Base-by-base conservation (phyloP, 1,140 invertebrate species). In the Leptinotarsa undecemlineata region DNA sequence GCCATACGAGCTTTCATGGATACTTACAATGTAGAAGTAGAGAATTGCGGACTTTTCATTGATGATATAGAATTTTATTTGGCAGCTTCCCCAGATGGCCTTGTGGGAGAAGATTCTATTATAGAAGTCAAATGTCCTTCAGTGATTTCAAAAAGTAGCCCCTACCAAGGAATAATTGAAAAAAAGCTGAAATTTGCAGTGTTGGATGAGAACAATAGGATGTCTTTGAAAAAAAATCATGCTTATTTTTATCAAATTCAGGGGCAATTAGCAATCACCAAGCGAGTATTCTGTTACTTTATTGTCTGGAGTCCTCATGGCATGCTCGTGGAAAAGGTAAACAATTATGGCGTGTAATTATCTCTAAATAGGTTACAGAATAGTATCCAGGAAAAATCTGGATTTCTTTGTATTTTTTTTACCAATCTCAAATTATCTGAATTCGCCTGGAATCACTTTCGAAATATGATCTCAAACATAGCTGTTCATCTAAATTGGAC, bases 21-120 rank as follows among this genome's bases (percentile, higher is more conserved):
- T 64, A 26, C 72, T 33, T 48, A 76, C 19, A 70, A 74, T 21
- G 73, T 80, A 23, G 74, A 77, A 69, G 78, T 84, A 13, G 64
- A 77, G 57, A 68, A 75, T 62, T 85, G 84, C 73, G 85, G 86
- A 8, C 77, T 87, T 3, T 85, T 84, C 74, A 80, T 87, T 51
- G 81, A 84, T 75, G 20, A 71, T 74, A 84, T 68, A 48, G 77
- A 70, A 13, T 80, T 81, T 4, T 83, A 76, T 69, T 69, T 88
- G 6, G 86, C 78, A 62, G 85, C 83, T 17, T 79, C 81, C 1
- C 86, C 85, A 23, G 85, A 87, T 83, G 85, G 86, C 20, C 62
- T 87, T 2, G 76, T 85, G 33, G 81, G 48, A 51, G 48, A 51
- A 17, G 48, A 51, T 3, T 11, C 48, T 13, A 51, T 51, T 51